A percentile compares a stretch with the other conserved stretches of the same genome.
Evolutionary conservation across 1,140 invertebrate species (phyloP).

Genomic region (Frieseomelitta varia): DNA sequence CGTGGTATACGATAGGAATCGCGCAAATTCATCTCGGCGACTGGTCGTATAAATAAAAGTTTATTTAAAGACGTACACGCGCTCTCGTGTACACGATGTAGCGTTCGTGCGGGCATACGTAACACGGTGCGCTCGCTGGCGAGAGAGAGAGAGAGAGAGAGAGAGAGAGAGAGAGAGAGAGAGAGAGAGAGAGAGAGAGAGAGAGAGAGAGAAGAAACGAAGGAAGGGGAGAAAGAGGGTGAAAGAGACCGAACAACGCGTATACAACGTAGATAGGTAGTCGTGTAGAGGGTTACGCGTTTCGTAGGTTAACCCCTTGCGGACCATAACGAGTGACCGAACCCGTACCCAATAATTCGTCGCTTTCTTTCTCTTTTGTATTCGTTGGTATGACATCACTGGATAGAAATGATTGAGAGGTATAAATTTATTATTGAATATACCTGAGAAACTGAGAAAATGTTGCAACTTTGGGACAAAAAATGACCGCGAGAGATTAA

Average conservation of each 20-base stretch:
- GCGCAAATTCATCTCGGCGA: conserved; percentile 74
- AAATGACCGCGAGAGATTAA: no score
- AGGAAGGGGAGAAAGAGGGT: conserved; percentile 4
- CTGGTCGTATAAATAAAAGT: conserved; percentile 81
- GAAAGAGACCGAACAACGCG: conserved; percentile 28
- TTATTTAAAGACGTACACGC: conserved; percentile 80
- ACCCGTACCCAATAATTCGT: no score
- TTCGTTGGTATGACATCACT: no score
- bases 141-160: no score
- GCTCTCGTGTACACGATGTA: conserved; percentile 44
- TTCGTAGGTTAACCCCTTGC: neutral
- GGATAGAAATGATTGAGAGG: no score
- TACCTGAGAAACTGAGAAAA: no score
- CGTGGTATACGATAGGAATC: conserved; percentile 68
- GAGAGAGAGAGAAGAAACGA: conserved; percentile 1
- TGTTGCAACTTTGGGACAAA: no score
- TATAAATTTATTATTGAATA: no score
- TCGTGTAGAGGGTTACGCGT: conserved; percentile 1
- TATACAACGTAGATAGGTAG: no score
- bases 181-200: conserved; percentile 6
- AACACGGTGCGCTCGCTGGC: neutral
- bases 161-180: no score
- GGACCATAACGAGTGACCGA: no score
- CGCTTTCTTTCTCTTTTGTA: no score
- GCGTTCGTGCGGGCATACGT: conserved; percentile 23